Conservation (phyloP, 2,888 invertebrate species). For the Callosobruchus maculatus region DNA sequence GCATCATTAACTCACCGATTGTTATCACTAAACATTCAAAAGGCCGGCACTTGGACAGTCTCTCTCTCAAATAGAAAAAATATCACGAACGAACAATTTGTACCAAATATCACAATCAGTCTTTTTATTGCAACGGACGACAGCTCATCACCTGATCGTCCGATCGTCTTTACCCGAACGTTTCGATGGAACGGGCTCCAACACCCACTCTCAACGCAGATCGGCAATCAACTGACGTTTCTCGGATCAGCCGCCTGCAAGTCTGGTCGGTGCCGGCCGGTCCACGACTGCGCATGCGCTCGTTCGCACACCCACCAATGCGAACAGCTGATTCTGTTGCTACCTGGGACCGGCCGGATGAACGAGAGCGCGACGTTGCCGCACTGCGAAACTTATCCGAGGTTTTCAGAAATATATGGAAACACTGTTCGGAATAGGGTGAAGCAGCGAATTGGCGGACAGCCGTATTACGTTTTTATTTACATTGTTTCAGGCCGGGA, state of each 20-base stretch:
- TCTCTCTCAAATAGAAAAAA: background rate
- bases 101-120: background rate
- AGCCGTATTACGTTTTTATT: too few species aligned
- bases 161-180: background rate
- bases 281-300: background rate
- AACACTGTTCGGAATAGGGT: too few species aligned
- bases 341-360: constrained; percentile 19
- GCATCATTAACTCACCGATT: background rate
- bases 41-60: background rate
- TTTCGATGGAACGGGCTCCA: background rate
- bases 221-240: background rate
- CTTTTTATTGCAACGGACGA: background rate
- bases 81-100: background rate
- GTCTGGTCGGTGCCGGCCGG: background rate
- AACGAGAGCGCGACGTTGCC: constrained; percentile 2
- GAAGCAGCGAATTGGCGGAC: too few species aligned
- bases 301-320: background rate
- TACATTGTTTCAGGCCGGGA: too few species aligned
- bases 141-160: background rate
- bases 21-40: background rate
- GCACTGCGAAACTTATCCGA: background rate
- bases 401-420: too few species aligned
- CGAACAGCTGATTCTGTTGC: constrained; percentile 37
- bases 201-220: background rate
- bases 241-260: background rate